Conservation (phyloP, 2,113 vertebrate genomes). For the Bufo gargarizans region DNA sequence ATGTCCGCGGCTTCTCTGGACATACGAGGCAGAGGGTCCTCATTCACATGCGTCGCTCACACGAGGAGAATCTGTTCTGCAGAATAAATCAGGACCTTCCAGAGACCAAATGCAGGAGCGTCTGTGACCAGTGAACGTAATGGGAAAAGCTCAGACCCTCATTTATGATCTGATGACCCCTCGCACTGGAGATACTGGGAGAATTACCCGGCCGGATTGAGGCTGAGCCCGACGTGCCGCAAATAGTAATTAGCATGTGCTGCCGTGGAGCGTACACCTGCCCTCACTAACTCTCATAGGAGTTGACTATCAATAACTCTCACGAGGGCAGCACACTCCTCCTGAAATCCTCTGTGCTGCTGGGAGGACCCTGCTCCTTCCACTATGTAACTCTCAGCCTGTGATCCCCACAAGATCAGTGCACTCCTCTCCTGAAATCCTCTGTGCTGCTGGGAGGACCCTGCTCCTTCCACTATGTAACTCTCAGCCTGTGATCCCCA, state of each 20-base stretch:
- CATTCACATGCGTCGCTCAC: neutral
- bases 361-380: too few relatives aligned
- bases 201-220: slow-evolving; percentile 19
- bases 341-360: too few relatives aligned
- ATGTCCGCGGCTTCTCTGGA: neutral
- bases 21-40: neutral
- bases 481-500: too few relatives aligned
- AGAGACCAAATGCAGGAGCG: neutral
- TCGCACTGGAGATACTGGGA: neutral
- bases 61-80: neutral
- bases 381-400: too few relatives aligned
- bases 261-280: neutral
- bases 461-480: too few relatives aligned
- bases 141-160: slow-evolving; percentile 2
- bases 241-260: neutral
- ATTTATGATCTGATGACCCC: neutral
- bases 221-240: neutral
- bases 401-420: too few relatives aligned
- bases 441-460: too few relatives aligned
- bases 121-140: slow-evolving; percentile 10
- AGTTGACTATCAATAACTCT: neutral
- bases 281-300: too few relatives aligned
- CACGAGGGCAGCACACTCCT: neutral
- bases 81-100: slow-evolving; percentile 17
- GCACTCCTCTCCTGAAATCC: too few relatives aligned